A percentile compares a stretch with the other conserved stretches of the same genome.
phyloP scores from a whole-genome alignment of 1,140 invertebrate genomes.

The Calliopsis andreniformis region DNA sequence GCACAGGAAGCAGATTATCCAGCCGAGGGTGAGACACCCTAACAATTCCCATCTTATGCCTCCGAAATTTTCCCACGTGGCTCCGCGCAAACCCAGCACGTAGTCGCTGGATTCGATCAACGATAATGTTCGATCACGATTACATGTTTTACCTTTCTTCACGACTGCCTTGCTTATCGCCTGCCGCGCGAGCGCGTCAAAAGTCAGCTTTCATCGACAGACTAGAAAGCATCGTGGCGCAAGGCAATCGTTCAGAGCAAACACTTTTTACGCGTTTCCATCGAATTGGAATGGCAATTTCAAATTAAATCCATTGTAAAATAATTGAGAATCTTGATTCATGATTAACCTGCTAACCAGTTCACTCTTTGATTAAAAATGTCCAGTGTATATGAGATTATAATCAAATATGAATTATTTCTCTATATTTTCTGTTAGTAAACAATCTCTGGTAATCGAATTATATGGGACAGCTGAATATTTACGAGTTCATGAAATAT shows the following conservation, averaged over 20 bases:
- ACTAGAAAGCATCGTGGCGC: background rate
- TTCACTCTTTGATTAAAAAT: too few species aligned
- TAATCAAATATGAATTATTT: too few species aligned
- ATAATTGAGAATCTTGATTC: too few species aligned
- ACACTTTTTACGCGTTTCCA: too few species aligned
- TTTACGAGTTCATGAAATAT: too few species aligned
- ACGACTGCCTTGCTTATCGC: conserved; percentile 14
- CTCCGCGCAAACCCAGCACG: conserved; percentile 83
- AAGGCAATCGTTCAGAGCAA: background rate
- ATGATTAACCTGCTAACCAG: too few species aligned
- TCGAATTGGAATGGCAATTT: too few species aligned
- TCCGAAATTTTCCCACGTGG: conserved; percentile 86
- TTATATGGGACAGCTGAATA: too few species aligned
- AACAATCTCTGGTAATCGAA: too few species aligned
- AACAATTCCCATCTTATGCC: conserved; percentile 88
- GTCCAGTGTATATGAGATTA: too few species aligned
- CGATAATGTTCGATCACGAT: conserved; percentile 53
- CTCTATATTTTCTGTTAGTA: too few species aligned
- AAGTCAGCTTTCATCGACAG: background rate
- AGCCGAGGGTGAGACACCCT: conserved; percentile 86
- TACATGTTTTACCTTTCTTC: conserved; percentile 42
- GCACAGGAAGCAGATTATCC: conserved; percentile 89
- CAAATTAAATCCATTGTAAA: too few species aligned
- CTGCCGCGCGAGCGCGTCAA: background rate
- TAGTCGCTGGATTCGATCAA: conserved; percentile 82